Evolutionary conservation across 1,140 invertebrate genomes (phyloP), one percentile per base, ranked within the genome.

Genomic region (Dryas iulia): DNA sequence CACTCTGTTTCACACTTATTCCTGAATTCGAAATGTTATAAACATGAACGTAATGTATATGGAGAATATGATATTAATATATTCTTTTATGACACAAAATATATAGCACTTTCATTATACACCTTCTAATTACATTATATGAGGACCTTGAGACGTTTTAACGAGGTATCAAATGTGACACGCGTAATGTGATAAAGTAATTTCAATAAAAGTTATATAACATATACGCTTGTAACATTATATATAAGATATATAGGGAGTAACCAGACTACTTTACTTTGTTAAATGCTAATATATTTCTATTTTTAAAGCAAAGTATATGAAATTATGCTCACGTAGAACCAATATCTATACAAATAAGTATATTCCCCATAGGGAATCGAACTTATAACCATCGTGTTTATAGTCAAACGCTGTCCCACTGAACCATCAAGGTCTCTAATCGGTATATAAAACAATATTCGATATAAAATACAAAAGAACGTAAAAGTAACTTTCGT

Each of bases 401-500:
- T 28, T 28, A 28, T 6, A 6, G 26, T 28, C 26, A 28, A 3
- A 28, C 6, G 26, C 3, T 28, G 6, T 28, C 26, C 6, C 26
- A 28, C 26, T 28, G 26, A 3, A 6, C 26, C 26, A 18, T 31
- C 1, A 47, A 47, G 14, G 18, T n/a, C n/a, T n/a, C n/a, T n/a
- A n/a, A n/a, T n/a, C 26, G 21, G 8, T 26, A 57, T 52, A 62
- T n/a, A 52, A 18, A 56, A 21, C 53, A 8, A 62, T 30, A 28
- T 53, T 26, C 28, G 6, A 18, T n/a, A 65, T 4, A 58, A 65
- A 65, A 60, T 21, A 61, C 35, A 61, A 61, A 26, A 47, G 31
- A n/a, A 59, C 23, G 24, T 25, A 39, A 24, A 14, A 23, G 18
- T 59, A 59, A 61, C 11, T 61, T 61, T 33, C 12, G 28, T 47